Evolutionary conservation across 1,140 invertebrate species (phyloP), one percentile per base, ranked within the genome.

Genomic region (Muscidifurax raptorellus): DNA sequence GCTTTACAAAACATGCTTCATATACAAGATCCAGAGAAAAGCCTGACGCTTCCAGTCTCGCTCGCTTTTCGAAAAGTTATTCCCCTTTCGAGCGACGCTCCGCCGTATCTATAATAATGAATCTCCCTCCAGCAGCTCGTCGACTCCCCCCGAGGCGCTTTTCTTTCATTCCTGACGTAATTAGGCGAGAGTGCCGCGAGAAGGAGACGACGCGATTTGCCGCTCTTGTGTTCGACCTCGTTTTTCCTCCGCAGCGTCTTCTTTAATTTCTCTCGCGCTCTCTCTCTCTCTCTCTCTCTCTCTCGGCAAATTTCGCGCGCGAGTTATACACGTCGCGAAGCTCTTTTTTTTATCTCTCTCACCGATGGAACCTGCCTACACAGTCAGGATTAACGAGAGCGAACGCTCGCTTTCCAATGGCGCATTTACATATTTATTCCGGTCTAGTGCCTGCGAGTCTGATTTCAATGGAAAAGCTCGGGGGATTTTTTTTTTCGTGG

Each of bases 101-200:
- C 40, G n/a, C 32, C 47, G 81, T 80, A 85, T 86, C 86, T 87
- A 85, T 83, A 85, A 86, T 84, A 84, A 75, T 47, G 69, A 84
- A 78, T 84, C 76, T 77, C 74, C 22, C 72, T 32, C 32, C n/a
- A n/a, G n/a, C n/a, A n/a, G n/a, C n/a, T 71, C 25, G 25, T 25
- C 25, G 13, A 10, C 36, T 25, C 40, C 32, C 76, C 87, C 83
- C 52, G 84, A 87, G 84, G 89, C 86, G 85, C 87, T 87, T 88
- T 90, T 88, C 89, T 88, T 88, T 88, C 87, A 90, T 87, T 88
- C 83, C 87, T 84, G 79, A 85, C 87, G 88, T 90, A 90, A 90
- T 90, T 90, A 90, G 89, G 86, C 87, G 86, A 85, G 76, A 85
- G 87, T 82, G 77, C 82, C 82, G 85, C 84, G 82, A 88, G 86